Evolutionary conservation across 2,797 vertebrate species (phyloP), one percentile per base, ranked within the genome.

Genomic region (Leptodactylus fallax): DNA sequence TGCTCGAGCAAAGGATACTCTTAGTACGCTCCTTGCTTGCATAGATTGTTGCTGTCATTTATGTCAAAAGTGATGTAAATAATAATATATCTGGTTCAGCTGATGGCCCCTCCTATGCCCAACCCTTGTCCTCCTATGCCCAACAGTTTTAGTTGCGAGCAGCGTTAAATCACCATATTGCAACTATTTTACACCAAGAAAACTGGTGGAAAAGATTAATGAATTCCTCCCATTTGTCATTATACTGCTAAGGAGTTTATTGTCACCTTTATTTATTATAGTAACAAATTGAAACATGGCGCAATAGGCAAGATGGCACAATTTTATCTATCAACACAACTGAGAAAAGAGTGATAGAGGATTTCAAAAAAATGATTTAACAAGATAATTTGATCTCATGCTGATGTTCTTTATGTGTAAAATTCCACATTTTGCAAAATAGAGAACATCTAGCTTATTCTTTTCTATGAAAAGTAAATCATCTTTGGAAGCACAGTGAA

Each of bases 401-500:
- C 45, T 63, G 19, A 85, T 58, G 25, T 71, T 55, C 51, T 69
- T 11, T 84, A 63, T 85, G 27, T 63, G 27, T 76, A 85, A 49
- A 77, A 47, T 77, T 51, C 10, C 16, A 61, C 56, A 61, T 77
- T 85, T 84, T 77, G 27, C 45, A 61, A 85, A 61, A 77, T 25
- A 76, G 7, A 47, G 23, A 61, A 77, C 14, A 25, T 77, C 55
- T 61, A 77, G 58, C 27, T 17, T 77, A 49, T 61, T 74, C n/a
- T 51, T 85, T 63, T 51, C 36, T 77, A 49, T 23, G 60, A 85
- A 84, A 76, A 85, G 11, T 49, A 49, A 85, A 85, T 77, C 27
- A 85, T 71, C 3, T 85, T 61, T 85, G 58, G 45, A 76, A 77
- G 56, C 19, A 21, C 14, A 63, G 49, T 63, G 27, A 77, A 61